These are phyloP conservation scores for Elymnias hypermnestra DNA, from an alignment of 1,140 invertebrate genomes.

Conservation along the genomic window DNA sequence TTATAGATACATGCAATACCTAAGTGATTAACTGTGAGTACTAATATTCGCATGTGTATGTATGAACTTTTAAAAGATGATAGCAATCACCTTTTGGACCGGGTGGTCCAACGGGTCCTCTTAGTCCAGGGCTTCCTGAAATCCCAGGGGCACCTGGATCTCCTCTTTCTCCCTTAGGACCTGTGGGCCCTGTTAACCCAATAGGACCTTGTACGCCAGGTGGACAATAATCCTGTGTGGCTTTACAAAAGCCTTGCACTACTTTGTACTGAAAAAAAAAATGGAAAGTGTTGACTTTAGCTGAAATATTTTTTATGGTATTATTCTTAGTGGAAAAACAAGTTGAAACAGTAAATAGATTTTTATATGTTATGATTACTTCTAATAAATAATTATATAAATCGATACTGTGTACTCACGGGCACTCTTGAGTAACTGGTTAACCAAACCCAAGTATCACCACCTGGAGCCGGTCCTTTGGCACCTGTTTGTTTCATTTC, in stretches of 20 bases:
- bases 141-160: conserved; percentile 79
- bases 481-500: conserved; percentile 75
- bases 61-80: no score
- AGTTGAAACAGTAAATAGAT: no score
- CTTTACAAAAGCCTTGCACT: conserved; percentile 85
- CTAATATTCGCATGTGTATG: no score
- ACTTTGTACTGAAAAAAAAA: conserved; percentile 77
- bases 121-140: conserved; percentile 76
- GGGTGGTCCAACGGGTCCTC: conserved; percentile 76
- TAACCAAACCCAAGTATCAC: conserved; percentile 86
- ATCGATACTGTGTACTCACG: conserved; percentile 78
- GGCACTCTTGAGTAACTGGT: conserved; percentile 87
- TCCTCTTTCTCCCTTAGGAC: conserved; percentile 78
- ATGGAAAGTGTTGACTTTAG: background rate
- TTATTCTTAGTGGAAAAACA: no score
- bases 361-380: no score
- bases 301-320: background rate
- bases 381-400: no score
- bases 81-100: conserved; percentile 81
- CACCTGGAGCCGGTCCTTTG: conserved; percentile 79
- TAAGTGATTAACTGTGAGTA: no score
- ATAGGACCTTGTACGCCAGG: conserved; percentile 81
- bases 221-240: conserved; percentile 89
- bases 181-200: conserved; percentile 79
- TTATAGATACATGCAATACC: no score